Evolutionary conservation across 2,113 vertebrate genomes (phyloP).

Genomic region (Mus spicilegus): DNA sequence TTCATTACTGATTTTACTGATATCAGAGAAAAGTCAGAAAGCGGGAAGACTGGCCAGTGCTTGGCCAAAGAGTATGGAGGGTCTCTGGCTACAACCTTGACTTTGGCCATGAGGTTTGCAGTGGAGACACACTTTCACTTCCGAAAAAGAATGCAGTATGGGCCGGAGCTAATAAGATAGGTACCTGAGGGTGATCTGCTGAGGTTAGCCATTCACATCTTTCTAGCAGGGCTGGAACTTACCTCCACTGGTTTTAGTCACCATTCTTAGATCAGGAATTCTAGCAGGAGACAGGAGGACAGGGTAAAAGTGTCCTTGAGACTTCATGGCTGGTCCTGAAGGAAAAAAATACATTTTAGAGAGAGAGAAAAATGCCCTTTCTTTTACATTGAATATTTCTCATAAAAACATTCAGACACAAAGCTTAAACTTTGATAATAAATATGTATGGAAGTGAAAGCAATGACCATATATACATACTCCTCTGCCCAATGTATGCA

Average conservation of each 20-base stretch:
- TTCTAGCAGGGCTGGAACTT: constrained; percentile 31
- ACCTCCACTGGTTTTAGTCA: constrained; percentile 73
- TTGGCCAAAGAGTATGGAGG: background rate
- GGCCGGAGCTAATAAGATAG: background rate
- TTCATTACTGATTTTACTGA: background rate
- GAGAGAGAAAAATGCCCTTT: background rate
- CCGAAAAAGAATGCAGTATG: background rate
- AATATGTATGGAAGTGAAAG: background rate
- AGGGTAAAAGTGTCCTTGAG: constrained; percentile 77
- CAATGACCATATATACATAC: background rate
- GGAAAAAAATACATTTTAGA: background rate
- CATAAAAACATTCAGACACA: constrained; percentile 13
- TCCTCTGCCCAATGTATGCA: background rate
- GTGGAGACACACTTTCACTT: background rate
- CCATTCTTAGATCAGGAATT: constrained; percentile 82
- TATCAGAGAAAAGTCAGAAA: background rate
- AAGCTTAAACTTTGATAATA: background rate
- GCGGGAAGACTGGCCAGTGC: background rate
- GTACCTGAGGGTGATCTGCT: background rate
- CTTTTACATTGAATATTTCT: background rate
- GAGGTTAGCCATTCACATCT: background rate
- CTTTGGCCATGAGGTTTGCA: constrained; percentile 13
- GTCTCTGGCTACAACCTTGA: background rate
- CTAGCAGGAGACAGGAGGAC: constrained; percentile 85
- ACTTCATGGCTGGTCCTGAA: constrained; percentile 84